A percentile compares a stretch with the other conserved stretches of the same genome.
Evolutionary conservation across 1,140 invertebrate species (phyloP).

Genomic region (Cydia splendana): DNA sequence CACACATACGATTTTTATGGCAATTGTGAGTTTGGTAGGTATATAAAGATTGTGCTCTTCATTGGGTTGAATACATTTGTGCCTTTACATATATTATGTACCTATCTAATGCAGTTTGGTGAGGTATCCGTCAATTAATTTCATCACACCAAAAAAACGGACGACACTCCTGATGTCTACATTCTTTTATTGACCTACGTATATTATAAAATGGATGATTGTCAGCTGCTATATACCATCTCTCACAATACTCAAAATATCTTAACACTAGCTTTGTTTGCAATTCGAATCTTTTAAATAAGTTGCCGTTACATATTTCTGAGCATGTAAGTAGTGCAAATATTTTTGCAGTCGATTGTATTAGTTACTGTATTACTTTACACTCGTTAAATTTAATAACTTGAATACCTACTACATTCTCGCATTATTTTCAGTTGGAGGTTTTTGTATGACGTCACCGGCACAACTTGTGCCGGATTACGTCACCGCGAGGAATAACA

Average conservation of each 20-base stretch:
- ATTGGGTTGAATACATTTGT: not conserved
- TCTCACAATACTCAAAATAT: no score
- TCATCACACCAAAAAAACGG: no score
- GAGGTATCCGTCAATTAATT: no score
- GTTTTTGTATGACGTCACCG: constrained; percentile 61
- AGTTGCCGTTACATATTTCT: no score
- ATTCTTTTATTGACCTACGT: no score
- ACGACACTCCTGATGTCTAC: no score
- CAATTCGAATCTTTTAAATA: no score
- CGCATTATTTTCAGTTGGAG: constrained; percentile 27
- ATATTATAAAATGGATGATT: no score
- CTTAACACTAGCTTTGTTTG: no score
- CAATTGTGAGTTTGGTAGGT: constrained; percentile 1
- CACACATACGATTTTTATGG: not conserved
- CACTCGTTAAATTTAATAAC: not conserved
- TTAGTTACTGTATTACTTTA: not conserved
- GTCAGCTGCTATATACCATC: no score
- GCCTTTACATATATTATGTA: not conserved
- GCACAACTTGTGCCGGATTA: constrained; percentile 52
- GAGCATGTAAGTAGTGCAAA: no score
- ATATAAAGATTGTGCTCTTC: constrained; percentile 56
- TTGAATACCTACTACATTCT: constrained; percentile 1
- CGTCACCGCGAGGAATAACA: constrained; percentile 54
- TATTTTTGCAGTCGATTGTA: not conserved
- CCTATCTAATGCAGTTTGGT: not conserved